These are phyloP conservation scores for Pterophyllum scalare DNA, from an alignment of 2,113 vertebrate genomes.

Conservation along the genomic window DNA sequence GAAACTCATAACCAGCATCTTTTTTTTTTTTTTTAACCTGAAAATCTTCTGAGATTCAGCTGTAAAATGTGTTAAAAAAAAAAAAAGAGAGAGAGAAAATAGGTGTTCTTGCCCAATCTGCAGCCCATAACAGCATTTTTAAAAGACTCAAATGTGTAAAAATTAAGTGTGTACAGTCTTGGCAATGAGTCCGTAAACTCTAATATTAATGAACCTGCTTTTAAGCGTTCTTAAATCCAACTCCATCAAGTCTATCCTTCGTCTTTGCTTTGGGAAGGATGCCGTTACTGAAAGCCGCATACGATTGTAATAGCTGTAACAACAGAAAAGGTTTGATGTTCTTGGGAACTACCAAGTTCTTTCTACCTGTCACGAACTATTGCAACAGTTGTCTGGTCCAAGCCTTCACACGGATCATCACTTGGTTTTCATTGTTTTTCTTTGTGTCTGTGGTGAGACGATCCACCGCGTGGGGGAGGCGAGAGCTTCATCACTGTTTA, in stretches of 20 bases:
- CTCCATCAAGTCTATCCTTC: too few species aligned
- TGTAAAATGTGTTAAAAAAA: neutral
- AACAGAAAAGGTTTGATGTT: neutral
- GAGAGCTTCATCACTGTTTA: constrained; percentile 71
- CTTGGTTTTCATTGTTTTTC: constrained; percentile 65
- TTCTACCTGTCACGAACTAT: constrained; percentile 59
- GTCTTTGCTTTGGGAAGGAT: too few species aligned
- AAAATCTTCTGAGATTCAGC: neutral
- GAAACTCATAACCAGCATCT: neutral
- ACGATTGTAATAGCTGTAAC: neutral
- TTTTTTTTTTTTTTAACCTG: too few species aligned
- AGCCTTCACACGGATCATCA: constrained; percentile 64
- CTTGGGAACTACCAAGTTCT: neutral
- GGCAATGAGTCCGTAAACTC: too few species aligned
- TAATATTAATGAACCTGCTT: too few species aligned
- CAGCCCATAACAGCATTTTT: too few species aligned
- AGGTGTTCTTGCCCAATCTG: neutral
- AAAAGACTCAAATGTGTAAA: too few species aligned
- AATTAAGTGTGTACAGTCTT: too few species aligned
- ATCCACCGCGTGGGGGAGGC: constrained; percentile 45
- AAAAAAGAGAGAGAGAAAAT: too few species aligned
- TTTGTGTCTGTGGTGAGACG: constrained; percentile 72
- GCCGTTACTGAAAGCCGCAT: neutral
- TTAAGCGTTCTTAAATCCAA: too few species aligned
- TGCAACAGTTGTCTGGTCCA: constrained; percentile 49